Evolutionary conservation across 2,113 vertebrate genomes (phyloP).

Genomic region (Noctilio leporinus): DNA sequence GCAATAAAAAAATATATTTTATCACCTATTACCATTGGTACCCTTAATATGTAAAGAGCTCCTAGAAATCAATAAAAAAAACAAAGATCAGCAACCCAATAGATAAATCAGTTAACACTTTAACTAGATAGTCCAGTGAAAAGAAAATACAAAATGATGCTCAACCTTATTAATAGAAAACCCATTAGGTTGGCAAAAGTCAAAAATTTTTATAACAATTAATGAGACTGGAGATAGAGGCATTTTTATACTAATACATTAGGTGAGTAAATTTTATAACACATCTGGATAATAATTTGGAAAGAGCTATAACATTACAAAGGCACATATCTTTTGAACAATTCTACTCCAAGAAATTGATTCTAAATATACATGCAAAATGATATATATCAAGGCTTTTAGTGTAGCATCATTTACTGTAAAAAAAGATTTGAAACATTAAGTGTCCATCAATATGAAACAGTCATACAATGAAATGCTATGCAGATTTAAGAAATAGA

Average conservation of each 20-base stretch:
- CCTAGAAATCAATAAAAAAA: neutral
- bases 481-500: neutral
- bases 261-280: neutral
- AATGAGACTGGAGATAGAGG: neutral
- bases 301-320: neutral
- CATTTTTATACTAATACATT: neutral
- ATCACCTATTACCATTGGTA: neutral
- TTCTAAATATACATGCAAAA: neutral
- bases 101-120: neutral
- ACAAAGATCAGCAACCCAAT: neutral
- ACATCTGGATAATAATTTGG: neutral
- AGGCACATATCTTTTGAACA: neutral
- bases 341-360: neutral
- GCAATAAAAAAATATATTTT: no score
- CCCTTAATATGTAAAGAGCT: neutral
- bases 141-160: neutral
- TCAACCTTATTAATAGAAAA: neutral
- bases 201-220: neutral
- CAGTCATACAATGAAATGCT: neutral
- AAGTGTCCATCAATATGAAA: neutral
- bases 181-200: neutral
- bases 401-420: neutral
- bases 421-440: neutral
- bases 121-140: neutral
- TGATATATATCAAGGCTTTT: neutral